A percentile compares a stretch with the other conserved stretches of the same genome.
These are phyloP conservation scores for Nycteola revayana DNA, from an alignment of 2,888 invertebrate genomes.

Conservation along the genomic window DNA sequence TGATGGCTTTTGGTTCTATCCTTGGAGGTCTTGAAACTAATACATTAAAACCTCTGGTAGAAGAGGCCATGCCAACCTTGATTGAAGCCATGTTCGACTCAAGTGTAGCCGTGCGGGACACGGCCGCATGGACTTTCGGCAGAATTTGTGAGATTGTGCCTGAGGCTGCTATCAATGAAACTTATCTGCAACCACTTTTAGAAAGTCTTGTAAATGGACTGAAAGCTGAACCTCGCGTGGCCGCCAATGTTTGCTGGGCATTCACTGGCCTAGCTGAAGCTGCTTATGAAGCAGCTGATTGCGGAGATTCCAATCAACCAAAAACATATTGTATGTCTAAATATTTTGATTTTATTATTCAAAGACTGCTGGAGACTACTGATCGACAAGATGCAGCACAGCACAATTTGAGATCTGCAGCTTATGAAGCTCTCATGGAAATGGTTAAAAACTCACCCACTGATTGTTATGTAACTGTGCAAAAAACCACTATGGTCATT, in stretches of 20 bases:
- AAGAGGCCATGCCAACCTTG: slow-evolving; percentile 97
- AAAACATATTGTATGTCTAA: slow-evolving; percentile 96
- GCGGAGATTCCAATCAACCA: slow-evolving; percentile 86
- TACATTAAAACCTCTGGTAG: slow-evolving; percentile 95
- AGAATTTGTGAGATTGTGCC: slow-evolving; percentile 98
- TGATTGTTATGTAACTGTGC: slow-evolving; percentile 98
- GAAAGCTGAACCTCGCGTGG: slow-evolving; percentile 96
- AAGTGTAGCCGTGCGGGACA: slow-evolving; percentile 97
- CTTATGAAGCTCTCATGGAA: slow-evolving; percentile 99
- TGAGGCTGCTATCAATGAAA: slow-evolving; percentile 95
- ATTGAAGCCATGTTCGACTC: slow-evolving; percentile 97
- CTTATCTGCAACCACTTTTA: slow-evolving; percentile 89
- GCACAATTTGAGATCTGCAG: slow-evolving; percentile 96
- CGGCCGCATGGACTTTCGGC: slow-evolving; percentile 99
- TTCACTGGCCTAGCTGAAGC: slow-evolving; percentile 98
- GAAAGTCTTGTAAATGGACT: slow-evolving; percentile 93
- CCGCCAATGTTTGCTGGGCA: slow-evolving; percentile 99
- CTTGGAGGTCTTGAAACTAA: slow-evolving; percentile 94
- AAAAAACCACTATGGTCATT: slow-evolving; percentile 98
- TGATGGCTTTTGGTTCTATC: slow-evolving; percentile 99
- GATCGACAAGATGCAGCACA: slow-evolving; percentile 96
- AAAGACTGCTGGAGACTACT: slow-evolving; percentile 95
- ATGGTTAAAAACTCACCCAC: slow-evolving; percentile 99
- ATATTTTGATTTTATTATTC: slow-evolving; percentile 96
- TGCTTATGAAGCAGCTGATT: slow-evolving; percentile 94